A percentile compares a stretch with the other conserved stretches of the same genome.
Conservation (phyloP, 2,888 invertebrate species). For the Fragum whitleyi region DNA sequence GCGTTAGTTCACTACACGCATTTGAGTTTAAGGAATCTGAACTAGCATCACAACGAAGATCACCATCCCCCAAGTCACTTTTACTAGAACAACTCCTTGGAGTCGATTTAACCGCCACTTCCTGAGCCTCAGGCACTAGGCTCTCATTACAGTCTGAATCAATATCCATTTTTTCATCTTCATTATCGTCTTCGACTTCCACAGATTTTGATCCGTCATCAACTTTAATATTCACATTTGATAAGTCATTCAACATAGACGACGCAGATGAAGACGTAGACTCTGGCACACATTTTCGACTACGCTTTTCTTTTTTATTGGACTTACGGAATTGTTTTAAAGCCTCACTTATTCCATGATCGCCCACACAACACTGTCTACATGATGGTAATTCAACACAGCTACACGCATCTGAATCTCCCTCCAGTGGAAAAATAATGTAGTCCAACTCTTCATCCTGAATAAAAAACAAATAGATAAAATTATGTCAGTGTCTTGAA, state of each 20-base stretch:
- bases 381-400: slow-evolving; percentile 5
- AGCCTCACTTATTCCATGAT: slow-evolving; percentile 55
- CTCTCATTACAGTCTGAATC: slow-evolving; percentile 28
- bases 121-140: neutral
- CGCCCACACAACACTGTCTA: slow-evolving; percentile 20
- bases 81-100: slow-evolving; percentile 46
- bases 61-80: slow-evolving; percentile 43
- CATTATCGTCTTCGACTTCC: neutral
- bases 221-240: slow-evolving; percentile 11
- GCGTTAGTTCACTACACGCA: slow-evolving; percentile 83
- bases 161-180: slow-evolving; percentile 40
- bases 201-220: neutral
- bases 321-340: slow-evolving; percentile 37
- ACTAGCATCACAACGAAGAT: slow-evolving; percentile 42
- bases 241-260: neutral
- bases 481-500: no score
- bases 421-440: slow-evolving; percentile 36
- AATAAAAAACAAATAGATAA: no score
- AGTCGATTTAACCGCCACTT: slow-evolving; percentile 32
- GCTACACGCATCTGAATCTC: neutral
- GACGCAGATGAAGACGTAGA: slow-evolving; percentile 19
- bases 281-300: slow-evolving; percentile 26
- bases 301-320: slow-evolving; percentile 54
- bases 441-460: slow-evolving; percentile 69
- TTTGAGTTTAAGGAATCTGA: slow-evolving; percentile 66